Evolutionary conservation across 2,797 vertebrate species (phyloP), one percentile per base, ranked within the genome.

Genomic region (Scarus forsteni): DNA sequence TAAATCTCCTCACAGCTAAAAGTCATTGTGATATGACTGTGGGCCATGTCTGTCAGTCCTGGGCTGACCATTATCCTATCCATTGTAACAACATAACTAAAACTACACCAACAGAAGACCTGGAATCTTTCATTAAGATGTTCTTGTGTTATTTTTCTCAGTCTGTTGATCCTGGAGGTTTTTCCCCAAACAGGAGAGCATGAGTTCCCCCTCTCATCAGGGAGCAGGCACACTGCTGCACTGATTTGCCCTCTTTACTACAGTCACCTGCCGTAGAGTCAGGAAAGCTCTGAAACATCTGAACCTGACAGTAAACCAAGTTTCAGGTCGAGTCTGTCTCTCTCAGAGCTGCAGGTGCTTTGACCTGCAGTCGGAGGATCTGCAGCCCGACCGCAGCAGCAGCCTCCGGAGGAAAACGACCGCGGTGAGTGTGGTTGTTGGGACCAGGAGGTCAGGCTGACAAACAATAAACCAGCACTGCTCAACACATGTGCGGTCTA

Each of bases 281-380:
- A 54, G 56, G 3, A 13, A 27, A 13, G 5, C 27, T 43, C 35
- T 12, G 8, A 43, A 48, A 12, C 9, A 7, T 34, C 3, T 44
- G 6, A 11, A 57, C 4, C 36, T 36, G 19, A 12, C 14, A 3
- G 15, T 36, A 16, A 9, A 50, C 7, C 3, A 14, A 1, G 45
- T 3, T 35, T 3, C 2, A 4, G 55, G 51, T 59, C 50, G 54
- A 38, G 27, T 66, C 40, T 56, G 52, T 13, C 44, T 9, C 3
- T 1, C 8, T 10, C 1, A 15, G 52, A 19, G 65, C 15, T 49
- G 80, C 88, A 91, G 87, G 89, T 91, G 88, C 78, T 53, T 50
- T 1, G 13, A 57, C 6, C 4, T 15, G 64, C 59, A 60, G 51
- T 40, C 16, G 15, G 55, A 59, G 38, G 2, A 75, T 72, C 75